These are phyloP conservation scores for Ailurus styani DNA, from an alignment of 2,113 vertebrate genomes.

Conservation along the genomic window DNA sequence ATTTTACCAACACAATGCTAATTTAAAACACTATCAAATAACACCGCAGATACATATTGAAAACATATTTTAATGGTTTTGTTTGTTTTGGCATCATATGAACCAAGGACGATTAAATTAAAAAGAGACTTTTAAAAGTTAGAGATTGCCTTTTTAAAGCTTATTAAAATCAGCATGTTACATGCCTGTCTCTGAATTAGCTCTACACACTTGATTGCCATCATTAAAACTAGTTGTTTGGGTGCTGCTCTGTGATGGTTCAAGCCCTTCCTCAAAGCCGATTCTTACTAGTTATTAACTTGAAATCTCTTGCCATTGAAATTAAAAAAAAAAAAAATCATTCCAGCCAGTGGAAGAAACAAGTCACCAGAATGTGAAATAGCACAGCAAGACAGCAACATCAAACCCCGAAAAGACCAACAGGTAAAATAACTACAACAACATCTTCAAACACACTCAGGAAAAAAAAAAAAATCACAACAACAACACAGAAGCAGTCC, in stretches of 20 bases:
- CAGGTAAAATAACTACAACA: slow-evolving; percentile 73
- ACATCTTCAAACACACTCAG: slow-evolving; percentile 37
- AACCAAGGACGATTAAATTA: slow-evolving; percentile 78
- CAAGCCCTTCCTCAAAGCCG: neutral
- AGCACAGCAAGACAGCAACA: neutral
- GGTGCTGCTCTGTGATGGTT: slow-evolving; percentile 74
- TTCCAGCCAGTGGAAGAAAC: neutral
- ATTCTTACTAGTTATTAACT: slow-evolving; percentile 73
- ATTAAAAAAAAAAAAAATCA: neutral
- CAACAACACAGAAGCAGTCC: slow-evolving; percentile 65
- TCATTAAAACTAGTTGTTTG: slow-evolving; percentile 81
- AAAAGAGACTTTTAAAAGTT: slow-evolving; percentile 84
- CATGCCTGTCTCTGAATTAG: slow-evolving; percentile 81
- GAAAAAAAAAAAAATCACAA: slow-evolving; percentile 28
- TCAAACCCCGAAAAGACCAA: slow-evolving; percentile 70
- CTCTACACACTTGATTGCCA: slow-evolving; percentile 80
- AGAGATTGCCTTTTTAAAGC: slow-evolving; percentile 83
- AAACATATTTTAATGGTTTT: slow-evolving; percentile 78
- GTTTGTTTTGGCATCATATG: slow-evolving; percentile 78
- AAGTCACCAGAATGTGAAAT: slow-evolving; percentile 3
- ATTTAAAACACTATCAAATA: slow-evolving; percentile 74
- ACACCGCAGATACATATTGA: slow-evolving; percentile 68
- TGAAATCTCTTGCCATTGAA: slow-evolving; percentile 66
- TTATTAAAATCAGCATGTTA: slow-evolving; percentile 85
- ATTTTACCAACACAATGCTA: slow-evolving; percentile 64